Conservation (phyloP, 37 sponge, comb jelly and placozoan genomes). For the Petrosia ficiformis region DNA sequence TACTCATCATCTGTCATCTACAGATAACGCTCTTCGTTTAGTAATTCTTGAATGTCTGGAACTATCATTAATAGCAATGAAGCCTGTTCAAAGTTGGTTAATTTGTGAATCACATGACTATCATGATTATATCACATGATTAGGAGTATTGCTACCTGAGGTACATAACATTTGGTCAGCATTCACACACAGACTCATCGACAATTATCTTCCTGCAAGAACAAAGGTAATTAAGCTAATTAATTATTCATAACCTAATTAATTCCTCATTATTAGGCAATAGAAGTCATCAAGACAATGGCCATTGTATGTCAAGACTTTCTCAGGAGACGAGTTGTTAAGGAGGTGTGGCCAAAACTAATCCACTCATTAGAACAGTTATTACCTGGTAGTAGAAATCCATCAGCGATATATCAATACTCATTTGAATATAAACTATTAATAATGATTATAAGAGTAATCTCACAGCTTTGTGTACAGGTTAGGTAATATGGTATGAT, state of each 20-base stretch:
- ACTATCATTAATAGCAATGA: background rate
- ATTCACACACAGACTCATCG: background rate
- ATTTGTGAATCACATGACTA: too few relatives aligned
- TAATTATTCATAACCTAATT: background rate
- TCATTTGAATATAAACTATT: background rate
- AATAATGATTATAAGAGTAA: background rate
- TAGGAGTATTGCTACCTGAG: background rate
- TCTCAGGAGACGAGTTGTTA: background rate
- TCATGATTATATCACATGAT: too few relatives aligned
- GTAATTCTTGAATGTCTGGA: background rate
- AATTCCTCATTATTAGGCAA: background rate
- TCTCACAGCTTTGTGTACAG: background rate
- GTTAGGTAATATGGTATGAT: too few relatives aligned
- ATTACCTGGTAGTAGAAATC: background rate
- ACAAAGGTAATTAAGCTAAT: background rate
- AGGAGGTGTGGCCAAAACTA: background rate
- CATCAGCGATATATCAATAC: background rate
- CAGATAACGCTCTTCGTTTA: background rate
- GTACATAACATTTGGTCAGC: conserved; percentile 2
- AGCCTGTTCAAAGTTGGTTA: background rate
- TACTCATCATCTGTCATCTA: background rate
- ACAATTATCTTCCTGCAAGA: background rate
- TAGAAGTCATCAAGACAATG: background rate
- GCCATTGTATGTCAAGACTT: background rate
- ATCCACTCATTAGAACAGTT: background rate